Evolutionary conservation across 2,113 vertebrate species (phyloP), one percentile per base, ranked within the genome.

Genomic region (Otus sunia): DNA sequence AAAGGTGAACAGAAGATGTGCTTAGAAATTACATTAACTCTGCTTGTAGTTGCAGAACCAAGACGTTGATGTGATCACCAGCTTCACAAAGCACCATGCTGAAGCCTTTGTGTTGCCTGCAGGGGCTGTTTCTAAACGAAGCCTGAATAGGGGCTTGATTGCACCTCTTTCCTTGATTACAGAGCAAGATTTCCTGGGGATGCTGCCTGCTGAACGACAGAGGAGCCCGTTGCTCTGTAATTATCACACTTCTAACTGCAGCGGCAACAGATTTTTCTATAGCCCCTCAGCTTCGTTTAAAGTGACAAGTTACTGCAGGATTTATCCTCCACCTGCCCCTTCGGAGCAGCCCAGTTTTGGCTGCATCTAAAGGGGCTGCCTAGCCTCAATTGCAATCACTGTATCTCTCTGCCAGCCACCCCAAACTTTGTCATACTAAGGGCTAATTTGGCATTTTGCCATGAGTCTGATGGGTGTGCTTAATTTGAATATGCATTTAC

Each of bases 91-190:
- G 94, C 85, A 71, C 86, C 82, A 80, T 82, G 89, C 96, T 87
- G 91, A 96, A 97, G 89, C 86, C 80, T 95, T 96, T 97, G 95
- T 96, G 78, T 96, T 96, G 96, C 96, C 97, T 97, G 95, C 96
- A 97, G 98, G 97, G 98, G 97, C 97, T 98, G 98, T 98, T 93
- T 94, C 98, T 97, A 98, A 98, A 98, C 47, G 75, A 94, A 98
- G 95, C 75, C 96, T 98, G 98, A 98, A 98, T 98, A 98, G 80
- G 97, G 98, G 96, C 97, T 97, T 98, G 98, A 98, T 98, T 98
- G 98, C 98, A 97, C 97, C 97, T 98, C 98, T 98, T 98, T 94
- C 94, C 98, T 97, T 98, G 98, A 98, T 98, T 98, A 98, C 97
- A 93, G 94, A 98, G 97, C 95, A 97, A 98, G 97, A 98, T 98